Base-by-base conservation (phyloP, 2,113 vertebrate species). In the Marmota monax region DNA sequence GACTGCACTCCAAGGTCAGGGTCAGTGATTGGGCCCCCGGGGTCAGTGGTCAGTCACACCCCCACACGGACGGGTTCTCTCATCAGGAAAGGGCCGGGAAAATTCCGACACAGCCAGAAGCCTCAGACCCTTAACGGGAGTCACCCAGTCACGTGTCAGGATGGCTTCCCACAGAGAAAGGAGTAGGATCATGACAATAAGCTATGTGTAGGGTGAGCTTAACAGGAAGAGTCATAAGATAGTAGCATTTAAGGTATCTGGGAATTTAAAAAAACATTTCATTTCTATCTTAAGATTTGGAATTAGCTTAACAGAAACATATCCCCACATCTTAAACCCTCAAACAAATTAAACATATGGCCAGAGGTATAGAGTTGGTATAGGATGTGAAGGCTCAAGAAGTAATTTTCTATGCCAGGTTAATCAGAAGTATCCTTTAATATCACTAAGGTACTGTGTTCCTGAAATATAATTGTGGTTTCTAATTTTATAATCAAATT, bases 401-500 rank as follows among this genome's bases (percentile, higher is more conserved):
- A 73, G n/a, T 45, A 53, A 3, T 53, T 94, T 90, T 56, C 42
- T 67, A 2, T 69, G 39, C 17, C 79, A 70, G 58, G 39, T 92
- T 67, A 82, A 51, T 79, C 27, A 82, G 85, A 42, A 56, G 17
- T 69, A 2, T 74, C 39, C 9, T 76, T 63, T 22, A 16, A 56
- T 37, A 56, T 82, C 29, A 27, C 69, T 34, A 58, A 74, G 42
- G 76, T 85, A 42, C 84, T 78, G 1, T 92, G 20, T 88, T 96
- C 78, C n/a, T 69, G 79, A 85, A 90, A 70, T 76, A 34, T n/a
- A 82, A 77, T 45, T 83, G 22, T 96, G 88, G 39, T 58, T 82
- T 96, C 82, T 77, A 90, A 97, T 82, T 90, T 79, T 22, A 70
- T 80, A 80, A 96, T 94, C 87, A 48, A 83, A 73, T 93, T 89